These are phyloP conservation scores for Seladonia tumulorum DNA, from an alignment of 2,888 invertebrate species.

Conservation along the genomic window DNA sequence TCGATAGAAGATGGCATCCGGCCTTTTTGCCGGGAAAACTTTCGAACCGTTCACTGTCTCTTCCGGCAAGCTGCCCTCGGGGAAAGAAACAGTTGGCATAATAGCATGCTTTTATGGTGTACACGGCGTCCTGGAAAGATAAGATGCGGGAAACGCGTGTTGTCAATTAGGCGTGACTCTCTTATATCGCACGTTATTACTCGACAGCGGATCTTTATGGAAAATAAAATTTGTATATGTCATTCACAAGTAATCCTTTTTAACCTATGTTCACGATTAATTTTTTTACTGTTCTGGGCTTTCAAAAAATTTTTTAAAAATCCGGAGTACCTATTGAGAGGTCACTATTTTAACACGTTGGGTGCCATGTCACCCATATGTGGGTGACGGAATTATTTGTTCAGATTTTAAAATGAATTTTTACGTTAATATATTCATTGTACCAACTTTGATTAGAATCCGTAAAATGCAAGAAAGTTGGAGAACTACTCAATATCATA, in stretches of 20 bases:
- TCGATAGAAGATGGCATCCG: constrained; percentile 41
- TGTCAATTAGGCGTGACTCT: not conserved
- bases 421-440: no score
- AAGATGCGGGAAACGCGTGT: not conserved
- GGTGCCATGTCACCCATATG: no score
- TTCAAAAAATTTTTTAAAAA: no score
- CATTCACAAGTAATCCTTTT: not conserved
- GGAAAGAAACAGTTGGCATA: not conserved
- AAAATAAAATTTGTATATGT: not conserved
- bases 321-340: no score
- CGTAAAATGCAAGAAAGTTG: no score
- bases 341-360: no score
- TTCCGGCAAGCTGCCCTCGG: not conserved
- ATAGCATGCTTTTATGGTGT: not conserved
- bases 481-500: no score
- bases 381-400: no score
- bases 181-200: not conserved
- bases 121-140: not conserved
- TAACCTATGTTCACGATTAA: no score
- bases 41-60: constrained; percentile 7
- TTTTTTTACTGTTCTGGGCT: no score
- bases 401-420: no score
- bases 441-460: no score
- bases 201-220: not conserved
- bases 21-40: constrained; percentile 34